These are phyloP conservation scores for Norana najaformis DNA, from an alignment of 2,888 invertebrate species.

Conservation along the genomic window DNA sequence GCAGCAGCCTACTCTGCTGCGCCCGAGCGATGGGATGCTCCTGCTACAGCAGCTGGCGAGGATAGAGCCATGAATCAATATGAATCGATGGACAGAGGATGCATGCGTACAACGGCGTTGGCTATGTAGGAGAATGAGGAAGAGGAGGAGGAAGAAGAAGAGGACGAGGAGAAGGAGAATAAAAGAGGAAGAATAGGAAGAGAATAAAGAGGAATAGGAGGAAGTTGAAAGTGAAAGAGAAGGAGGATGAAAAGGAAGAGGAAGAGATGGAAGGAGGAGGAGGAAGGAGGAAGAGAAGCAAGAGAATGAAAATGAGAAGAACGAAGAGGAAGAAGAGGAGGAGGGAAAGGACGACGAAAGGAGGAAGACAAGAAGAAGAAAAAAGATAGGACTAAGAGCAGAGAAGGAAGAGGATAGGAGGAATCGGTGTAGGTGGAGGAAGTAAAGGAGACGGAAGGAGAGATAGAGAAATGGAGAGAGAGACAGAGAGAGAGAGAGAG, in stretches of 20 bases:
- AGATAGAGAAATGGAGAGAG: neutral
- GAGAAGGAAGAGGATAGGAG: too few relatives aligned
- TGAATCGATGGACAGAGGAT: neutral
- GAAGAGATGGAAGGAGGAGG: neutral
- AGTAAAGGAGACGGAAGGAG: neutral
- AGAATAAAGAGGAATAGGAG: neutral
- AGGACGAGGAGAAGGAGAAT: too few relatives aligned
- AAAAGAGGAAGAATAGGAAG: neutral
- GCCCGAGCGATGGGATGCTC: too few relatives aligned
- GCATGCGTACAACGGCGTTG: neutral
- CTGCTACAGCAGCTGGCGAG: neutral
- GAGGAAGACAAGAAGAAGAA: too few relatives aligned
- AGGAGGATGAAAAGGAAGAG: neutral
- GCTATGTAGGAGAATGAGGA: neutral
- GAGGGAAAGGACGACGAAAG: neutral
- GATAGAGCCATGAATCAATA: slow-evolving; percentile 13
- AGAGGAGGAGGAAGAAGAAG: too few relatives aligned
- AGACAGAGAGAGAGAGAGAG: neutral
- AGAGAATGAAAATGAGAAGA: neutral
- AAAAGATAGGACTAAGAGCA: too few relatives aligned
- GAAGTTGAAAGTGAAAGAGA: too few relatives aligned
- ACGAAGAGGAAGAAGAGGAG: neutral
- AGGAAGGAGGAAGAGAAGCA: neutral
- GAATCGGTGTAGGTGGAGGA: neutral
- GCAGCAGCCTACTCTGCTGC: too few relatives aligned